Percentiles rank a stretch among this genome's conserved stretches.
Conservation (phyloP, 2,888 invertebrate species). For the Timandra comae region DNA sequence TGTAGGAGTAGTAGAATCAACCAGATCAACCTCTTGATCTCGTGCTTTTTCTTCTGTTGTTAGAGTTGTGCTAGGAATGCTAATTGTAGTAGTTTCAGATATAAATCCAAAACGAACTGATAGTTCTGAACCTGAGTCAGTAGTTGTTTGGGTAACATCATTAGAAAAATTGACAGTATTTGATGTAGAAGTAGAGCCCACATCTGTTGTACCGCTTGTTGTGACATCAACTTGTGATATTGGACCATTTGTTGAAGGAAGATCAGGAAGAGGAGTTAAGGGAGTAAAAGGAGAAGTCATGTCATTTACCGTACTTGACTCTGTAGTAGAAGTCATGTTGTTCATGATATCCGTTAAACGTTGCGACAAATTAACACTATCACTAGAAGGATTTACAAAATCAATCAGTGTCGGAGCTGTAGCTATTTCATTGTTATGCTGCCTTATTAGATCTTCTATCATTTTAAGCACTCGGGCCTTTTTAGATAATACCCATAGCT, state of each 20-base stretch:
- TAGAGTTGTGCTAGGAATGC: too few species aligned
- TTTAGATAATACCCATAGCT: conserved; percentile 66
- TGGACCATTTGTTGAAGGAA: conserved; percentile 24
- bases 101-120: conserved; percentile 14
- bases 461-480: conserved; percentile 68
- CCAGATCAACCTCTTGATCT: too few species aligned
- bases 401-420: conserved; percentile 50
- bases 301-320: conserved; percentile 29
- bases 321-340: conserved; percentile 50
- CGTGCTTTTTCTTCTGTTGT: too few species aligned
- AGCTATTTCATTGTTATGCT: conserved; percentile 62
- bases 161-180: conserved; percentile 12
- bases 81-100: conserved; percentile 15
- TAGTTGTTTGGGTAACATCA: conserved; percentile 17
- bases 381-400: conserved; percentile 35
- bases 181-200: conserved; percentile 20
- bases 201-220: conserved; percentile 23
- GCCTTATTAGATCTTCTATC: conserved; percentile 67
- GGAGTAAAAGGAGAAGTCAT: conserved; percentile 21
- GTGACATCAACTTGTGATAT: conserved; percentile 25
- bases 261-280: conserved; percentile 29
- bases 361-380: conserved; percentile 46
- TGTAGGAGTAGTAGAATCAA: too few species aligned
- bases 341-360: conserved; percentile 59
- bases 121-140: conserved; percentile 13